Conservation (phyloP, 2,113 vertebrate genomes). For the Neotoma lepida region DNA sequence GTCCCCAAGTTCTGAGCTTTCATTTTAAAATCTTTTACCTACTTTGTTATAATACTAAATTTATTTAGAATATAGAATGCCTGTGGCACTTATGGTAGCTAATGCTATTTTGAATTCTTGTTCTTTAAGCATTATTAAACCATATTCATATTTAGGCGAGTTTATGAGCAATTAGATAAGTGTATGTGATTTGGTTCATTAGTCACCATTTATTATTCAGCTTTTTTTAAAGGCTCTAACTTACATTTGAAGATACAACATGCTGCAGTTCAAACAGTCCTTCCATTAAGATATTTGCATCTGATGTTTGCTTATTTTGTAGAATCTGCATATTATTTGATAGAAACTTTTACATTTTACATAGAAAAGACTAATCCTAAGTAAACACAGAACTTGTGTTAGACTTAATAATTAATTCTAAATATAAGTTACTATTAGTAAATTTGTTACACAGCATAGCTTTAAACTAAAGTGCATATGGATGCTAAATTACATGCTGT, state of each 20-base stretch:
- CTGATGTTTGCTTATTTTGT: slow-evolving; percentile 1
- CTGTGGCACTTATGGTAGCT: not conserved
- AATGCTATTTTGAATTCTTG: slow-evolving; percentile 27
- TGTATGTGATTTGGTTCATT: not conserved
- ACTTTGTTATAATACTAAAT: slow-evolving; percentile 17
- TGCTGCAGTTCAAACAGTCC: not conserved
- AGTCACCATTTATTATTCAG: slow-evolving; percentile 24
- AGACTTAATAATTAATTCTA: no score
- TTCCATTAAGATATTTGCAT: slow-evolving; percentile 42
- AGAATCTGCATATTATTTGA: slow-evolving; percentile 7
- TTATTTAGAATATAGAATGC: slow-evolving; percentile 27
- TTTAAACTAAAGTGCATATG: slow-evolving; percentile 25
- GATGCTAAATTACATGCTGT: slow-evolving; percentile 37
- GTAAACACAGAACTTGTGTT: not conserved
- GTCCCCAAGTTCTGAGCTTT: not conserved
- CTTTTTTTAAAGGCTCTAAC: not conserved
- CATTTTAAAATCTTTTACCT: slow-evolving; percentile 26
- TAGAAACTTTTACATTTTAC: slow-evolving; percentile 32
- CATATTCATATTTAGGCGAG: not conserved
- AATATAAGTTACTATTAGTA: slow-evolving; percentile 27
- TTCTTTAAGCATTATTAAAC: slow-evolving; percentile 27
- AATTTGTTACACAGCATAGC: slow-evolving; percentile 26
- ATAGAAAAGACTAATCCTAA: not conserved
- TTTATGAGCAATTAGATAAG: not conserved
- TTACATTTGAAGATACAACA: not conserved